Base-by-base conservation (phyloP, 2,888 invertebrate species). In the Lepeophtheirus nordmannii region DNA sequence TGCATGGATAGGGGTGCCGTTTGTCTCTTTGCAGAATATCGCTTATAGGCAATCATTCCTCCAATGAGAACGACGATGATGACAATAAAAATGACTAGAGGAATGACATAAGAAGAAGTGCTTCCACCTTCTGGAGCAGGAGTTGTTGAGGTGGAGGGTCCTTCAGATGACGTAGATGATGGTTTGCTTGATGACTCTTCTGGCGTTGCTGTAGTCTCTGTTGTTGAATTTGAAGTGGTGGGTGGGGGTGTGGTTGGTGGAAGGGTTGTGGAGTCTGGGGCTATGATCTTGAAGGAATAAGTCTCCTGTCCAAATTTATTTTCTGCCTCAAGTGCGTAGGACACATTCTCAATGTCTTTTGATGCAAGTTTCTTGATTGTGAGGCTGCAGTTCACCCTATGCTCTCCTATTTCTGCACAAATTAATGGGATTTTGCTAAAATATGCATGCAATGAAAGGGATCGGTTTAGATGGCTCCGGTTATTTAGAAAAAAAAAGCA, bases 31-130 rank as follows among this genome's bases (percentile, higher is more conserved):
- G 53, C 53, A 17, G 53, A 46, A 17, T 46, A 46, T 46, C 53
- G 53, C 53, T 46, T 46, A 17, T 46, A 46, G 53, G 53, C 53
- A 17, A 46, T 46, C 53, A 46, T 46, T 46, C 53, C 53, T 46
- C 53, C 53, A n/a, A 46, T 46, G 53, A 46, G 53, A 14, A 46
- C 53, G 17, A 46, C 17, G 8, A 46, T 46, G 53, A 46, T 46
- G n/a, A 46, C 53, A 3, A 46, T 46, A 46, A 46, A 46, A 17
- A 46, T 46, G 17, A 46, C 53, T 46, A 46, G 53, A 46, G 53
- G 53, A 46, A 46, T 46, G 53, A 46, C 53, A 17, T 46, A 46
- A 17, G 53, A 46, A 46, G 53, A 46, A 14, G 53, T 46, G 5
- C 53, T 8, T 46, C 53, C 53, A 17, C 53, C 53, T 46, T 46